Conservation (phyloP, 2,797 vertebrate genomes). For the Anableps anableps region DNA sequence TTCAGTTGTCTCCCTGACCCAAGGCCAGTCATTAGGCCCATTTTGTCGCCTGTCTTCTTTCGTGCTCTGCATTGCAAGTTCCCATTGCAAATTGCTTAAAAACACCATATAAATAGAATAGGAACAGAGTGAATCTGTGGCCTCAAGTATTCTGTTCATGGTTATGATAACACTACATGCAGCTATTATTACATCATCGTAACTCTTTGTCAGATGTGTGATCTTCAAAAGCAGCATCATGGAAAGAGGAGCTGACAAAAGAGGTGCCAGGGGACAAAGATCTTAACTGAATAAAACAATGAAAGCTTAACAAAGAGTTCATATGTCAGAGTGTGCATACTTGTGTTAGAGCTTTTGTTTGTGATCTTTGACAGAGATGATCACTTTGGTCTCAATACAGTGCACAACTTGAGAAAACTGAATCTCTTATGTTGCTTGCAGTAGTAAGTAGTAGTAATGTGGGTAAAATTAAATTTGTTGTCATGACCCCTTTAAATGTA, state of each 20-base stretch:
- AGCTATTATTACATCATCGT: conserved; percentile 67
- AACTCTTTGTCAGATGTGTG: conserved; percentile 61
- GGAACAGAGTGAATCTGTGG: conserved; percentile 51
- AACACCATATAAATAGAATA: conserved; percentile 52
- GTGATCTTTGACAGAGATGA: conserved; percentile 8
- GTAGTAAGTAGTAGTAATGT: neutral
- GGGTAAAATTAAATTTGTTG: neutral
- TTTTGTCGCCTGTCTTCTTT: conserved; percentile 71
- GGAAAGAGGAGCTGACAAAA: conserved; percentile 46
- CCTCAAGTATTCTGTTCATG: conserved; percentile 58
- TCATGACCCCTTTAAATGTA: too few relatives aligned
- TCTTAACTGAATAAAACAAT: conserved; percentile 38
- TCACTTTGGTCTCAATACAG: conserved; percentile 7
- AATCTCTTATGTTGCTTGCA: conserved; percentile 2
- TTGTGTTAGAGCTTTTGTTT: neutral
- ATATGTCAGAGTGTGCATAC: conserved; percentile 9
- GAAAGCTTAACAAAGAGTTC: conserved; percentile 9
- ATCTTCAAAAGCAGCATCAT: conserved; percentile 51
- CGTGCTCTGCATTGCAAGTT: conserved; percentile 33
- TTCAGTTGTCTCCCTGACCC: conserved; percentile 27
- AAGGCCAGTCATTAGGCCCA: conserved; percentile 73
- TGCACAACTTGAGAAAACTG: conserved; percentile 1
- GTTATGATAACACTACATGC: conserved; percentile 51
- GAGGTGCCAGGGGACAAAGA: conserved; percentile 44
- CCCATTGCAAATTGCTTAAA: conserved; percentile 46